Evolutionary conservation across 2,888 invertebrate genomes (phyloP).

Genomic region (Ochropleura leucogaster): DNA sequence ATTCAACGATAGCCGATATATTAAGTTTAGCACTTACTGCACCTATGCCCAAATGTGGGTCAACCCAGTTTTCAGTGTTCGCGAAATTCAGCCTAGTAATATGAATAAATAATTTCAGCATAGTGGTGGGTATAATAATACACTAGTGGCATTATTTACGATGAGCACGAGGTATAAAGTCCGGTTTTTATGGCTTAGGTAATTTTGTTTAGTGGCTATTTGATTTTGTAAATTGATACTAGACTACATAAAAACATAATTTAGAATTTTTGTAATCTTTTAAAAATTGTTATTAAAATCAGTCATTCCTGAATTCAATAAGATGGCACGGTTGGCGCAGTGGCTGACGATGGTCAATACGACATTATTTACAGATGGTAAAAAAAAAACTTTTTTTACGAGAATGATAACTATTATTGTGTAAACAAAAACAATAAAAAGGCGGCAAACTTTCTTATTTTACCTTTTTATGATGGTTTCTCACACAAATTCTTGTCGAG

Average conservation of each 20-base stretch:
- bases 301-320: neutral
- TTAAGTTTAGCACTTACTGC: conserved; percentile 26
- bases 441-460: no score
- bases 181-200: conserved; percentile 15
- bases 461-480: no score
- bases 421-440: no score
- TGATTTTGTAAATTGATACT: conserved; percentile 35
- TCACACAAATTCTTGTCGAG: no score
- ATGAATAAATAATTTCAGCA: conserved; percentile 50
- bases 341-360: no score
- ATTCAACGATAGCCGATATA: conserved; percentile 26
- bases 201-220: conserved; percentile 2
- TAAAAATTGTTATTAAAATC: neutral
- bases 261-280: conserved; percentile 18
- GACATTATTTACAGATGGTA: neutral
- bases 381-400: neutral
- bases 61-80: conserved; percentile 39
- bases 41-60: conserved; percentile 41
- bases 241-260: neutral
- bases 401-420: neutral
- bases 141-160: conserved; percentile 48
- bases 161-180: conserved; percentile 24
- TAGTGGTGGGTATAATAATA: conserved; percentile 39
- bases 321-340: no score
- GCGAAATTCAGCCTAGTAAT: conserved; percentile 28